Evolutionary conservation across 2,797 vertebrate species (phyloP).

Genomic region (Lutjanus argentimaculatus): DNA sequence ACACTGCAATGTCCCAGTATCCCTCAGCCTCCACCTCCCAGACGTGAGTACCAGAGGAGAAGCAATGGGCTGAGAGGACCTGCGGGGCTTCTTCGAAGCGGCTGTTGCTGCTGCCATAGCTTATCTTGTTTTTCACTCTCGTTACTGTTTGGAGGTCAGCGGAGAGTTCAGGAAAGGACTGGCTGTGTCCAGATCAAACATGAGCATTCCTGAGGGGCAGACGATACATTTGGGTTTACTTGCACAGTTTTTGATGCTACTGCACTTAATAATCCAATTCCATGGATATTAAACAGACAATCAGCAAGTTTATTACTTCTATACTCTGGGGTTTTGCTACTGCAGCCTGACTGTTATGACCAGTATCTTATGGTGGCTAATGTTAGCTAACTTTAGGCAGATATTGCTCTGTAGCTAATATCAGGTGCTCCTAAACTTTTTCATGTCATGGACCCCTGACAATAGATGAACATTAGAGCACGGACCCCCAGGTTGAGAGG

Average conservation of each 20-base stretch:
- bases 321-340: background rate
- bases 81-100: constrained; percentile 67
- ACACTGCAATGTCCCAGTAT: constrained; percentile 70
- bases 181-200: constrained; percentile 60
- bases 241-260: background rate
- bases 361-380: background rate
- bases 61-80: constrained; percentile 68
- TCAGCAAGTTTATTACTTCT: too few relatives aligned
- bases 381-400: too few relatives aligned
- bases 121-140: constrained; percentile 32
- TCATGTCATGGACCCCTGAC: too few relatives aligned
- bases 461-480: too few relatives aligned
- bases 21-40: constrained; percentile 74
- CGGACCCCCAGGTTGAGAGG: too few relatives aligned
- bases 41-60: constrained; percentile 54
- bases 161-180: constrained; percentile 62
- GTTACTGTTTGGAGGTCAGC: constrained; percentile 58
- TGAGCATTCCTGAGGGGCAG: constrained; percentile 39
- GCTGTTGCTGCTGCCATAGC: constrained; percentile 19
- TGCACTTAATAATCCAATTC: background rate
- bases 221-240: constrained; percentile 4
- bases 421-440: too few relatives aligned
- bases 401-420: background rate
- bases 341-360: background rate
- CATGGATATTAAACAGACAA: background rate